Evolutionary conservation across 2,113 vertebrate species (phyloP).

Genomic region (Apodemus speciosus): DNA sequence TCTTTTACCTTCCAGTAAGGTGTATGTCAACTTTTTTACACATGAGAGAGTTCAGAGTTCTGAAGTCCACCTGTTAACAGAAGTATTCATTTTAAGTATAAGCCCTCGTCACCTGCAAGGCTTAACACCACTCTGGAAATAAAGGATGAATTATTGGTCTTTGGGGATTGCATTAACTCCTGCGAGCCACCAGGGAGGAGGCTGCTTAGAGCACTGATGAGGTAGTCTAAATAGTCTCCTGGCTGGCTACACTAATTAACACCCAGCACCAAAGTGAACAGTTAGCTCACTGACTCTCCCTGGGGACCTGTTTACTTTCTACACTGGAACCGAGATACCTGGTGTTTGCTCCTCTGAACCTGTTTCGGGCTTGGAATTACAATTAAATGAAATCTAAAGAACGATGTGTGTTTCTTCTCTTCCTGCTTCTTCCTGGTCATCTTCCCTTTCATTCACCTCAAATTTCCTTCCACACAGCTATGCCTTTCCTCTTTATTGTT

Average conservation of each 20-base stretch:
- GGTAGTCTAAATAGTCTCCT: slow-evolving; percentile 54
- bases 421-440: not conserved
- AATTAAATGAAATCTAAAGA: not conserved
- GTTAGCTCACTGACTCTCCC: slow-evolving; percentile 21
- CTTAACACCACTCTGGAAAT: slow-evolving; percentile 46
- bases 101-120: slow-evolving; percentile 22
- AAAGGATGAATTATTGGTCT: slow-evolving; percentile 28
- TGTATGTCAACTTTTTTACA: not conserved
- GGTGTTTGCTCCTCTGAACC: not conserved
- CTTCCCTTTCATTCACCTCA: not conserved
- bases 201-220: slow-evolving; percentile 51
- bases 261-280: slow-evolving; percentile 43
- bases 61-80: not conserved
- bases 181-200: not conserved
- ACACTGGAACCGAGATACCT: not conserved
- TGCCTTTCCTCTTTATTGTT: slow-evolving; percentile 23
- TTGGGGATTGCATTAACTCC: slow-evolving; percentile 56
- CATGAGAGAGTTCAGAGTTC: not conserved
- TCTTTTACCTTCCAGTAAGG: slow-evolving; percentile 8
- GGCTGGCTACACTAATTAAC: slow-evolving; percentile 31
- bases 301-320: slow-evolving; percentile 7
- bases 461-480: not conserved
- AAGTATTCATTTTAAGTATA: not conserved
- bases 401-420: not conserved
- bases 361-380: not conserved